Conservation (phyloP, 2,797 vertebrate species). For the Xenentodon cancila region DNA sequence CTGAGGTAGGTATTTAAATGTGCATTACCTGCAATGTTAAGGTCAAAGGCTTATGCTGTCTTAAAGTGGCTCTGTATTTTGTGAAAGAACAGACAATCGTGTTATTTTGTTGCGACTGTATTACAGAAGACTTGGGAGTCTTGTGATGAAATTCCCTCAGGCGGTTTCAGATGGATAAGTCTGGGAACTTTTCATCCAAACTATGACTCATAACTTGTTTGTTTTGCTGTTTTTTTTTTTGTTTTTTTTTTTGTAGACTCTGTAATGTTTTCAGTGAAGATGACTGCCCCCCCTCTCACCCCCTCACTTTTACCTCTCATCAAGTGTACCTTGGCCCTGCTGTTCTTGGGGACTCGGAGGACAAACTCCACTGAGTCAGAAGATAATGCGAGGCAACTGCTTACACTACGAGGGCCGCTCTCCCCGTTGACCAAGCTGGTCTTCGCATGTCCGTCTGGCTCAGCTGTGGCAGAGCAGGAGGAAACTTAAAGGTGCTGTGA, state of each 20-base stretch:
- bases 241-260: neutral
- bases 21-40: constrained; percentile 75
- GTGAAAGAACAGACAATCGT: constrained; percentile 55
- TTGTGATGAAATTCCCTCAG: constrained; percentile 66
- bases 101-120: constrained; percentile 55
- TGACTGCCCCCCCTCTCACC: constrained; percentile 1
- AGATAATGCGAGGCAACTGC: constrained; percentile 27
- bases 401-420: constrained; percentile 29
- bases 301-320: constrained; percentile 27
- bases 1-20: constrained; percentile 78
- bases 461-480: constrained; percentile 59
- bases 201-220: constrained; percentile 23
- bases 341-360: constrained; percentile 21
- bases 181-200: constrained; percentile 54
- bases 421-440: constrained; percentile 52
- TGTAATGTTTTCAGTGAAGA: constrained; percentile 13
- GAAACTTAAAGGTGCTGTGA: constrained; percentile 86
- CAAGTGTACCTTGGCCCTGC: constrained; percentile 21
- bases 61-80: constrained; percentile 63
- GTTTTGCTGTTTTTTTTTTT: neutral
- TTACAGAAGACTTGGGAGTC: constrained; percentile 54
- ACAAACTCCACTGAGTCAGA: constrained; percentile 54
- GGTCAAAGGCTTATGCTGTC: constrained; percentile 77
- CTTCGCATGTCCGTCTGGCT: constrained; percentile 63
- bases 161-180: constrained; percentile 55